phyloP scores from a whole-genome alignment of 2,797 vertebrate genomes.

The Gymnodraco acuticeps region DNA sequence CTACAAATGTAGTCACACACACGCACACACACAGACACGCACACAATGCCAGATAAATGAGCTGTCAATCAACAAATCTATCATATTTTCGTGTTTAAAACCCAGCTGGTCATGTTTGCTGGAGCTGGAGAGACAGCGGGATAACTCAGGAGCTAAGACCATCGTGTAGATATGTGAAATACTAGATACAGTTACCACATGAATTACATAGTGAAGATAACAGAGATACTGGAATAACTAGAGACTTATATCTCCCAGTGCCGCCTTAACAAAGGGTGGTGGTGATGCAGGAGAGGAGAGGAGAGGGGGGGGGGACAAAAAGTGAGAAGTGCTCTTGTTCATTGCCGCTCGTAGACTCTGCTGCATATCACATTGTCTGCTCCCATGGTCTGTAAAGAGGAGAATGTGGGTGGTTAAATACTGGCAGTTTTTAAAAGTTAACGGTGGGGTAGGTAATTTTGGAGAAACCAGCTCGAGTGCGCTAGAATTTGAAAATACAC shows the following conservation, averaged over 20 bases:
- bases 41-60: constrained; percentile 26
- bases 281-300: constrained; percentile 24
- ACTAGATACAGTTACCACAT: constrained; percentile 42
- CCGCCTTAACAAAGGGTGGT: constrained; percentile 29
- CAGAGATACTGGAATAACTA: constrained; percentile 49
- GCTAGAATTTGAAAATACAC: no score
- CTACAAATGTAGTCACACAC: constrained; percentile 66
- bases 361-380: constrained; percentile 84
- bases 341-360: constrained; percentile 84
- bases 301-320: constrained; percentile 29
- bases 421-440: not conserved
- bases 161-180: constrained; percentile 47
- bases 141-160: constrained; percentile 42
- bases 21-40: not conserved
- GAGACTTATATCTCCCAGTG: constrained; percentile 22
- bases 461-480: no score
- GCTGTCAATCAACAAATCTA: constrained; percentile 32
- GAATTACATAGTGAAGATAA: constrained; percentile 53
- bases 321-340: constrained; percentile 73
- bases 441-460: no score
- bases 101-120: constrained; percentile 29
- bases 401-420: not conserved
- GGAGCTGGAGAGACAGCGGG: constrained; percentile 14
- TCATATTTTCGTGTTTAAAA: constrained; percentile 42
- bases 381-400: constrained; percentile 81